phyloP scores from a whole-genome alignment of 1,140 invertebrate genomes.

The Cryptotermes secundus region DNA sequence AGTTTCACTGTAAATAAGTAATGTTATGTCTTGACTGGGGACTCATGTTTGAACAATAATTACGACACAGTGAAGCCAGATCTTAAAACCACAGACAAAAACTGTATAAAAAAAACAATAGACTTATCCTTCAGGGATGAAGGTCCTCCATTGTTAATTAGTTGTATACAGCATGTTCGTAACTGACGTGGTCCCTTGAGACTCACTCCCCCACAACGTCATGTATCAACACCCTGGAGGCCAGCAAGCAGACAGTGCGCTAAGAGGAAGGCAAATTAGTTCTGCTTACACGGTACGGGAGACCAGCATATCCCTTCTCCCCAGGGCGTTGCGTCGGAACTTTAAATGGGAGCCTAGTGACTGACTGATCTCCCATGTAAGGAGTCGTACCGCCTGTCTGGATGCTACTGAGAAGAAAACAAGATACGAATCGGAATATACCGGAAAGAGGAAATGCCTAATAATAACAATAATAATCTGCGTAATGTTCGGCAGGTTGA shows the following conservation, averaged over 20 bases:
- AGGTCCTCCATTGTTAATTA: constrained; percentile 5
- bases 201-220: neutral
- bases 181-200: neutral
- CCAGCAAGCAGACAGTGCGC: neutral
- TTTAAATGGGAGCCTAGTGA: too few relatives aligned
- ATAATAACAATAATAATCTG: neutral
- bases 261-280: neutral
- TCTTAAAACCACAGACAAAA: neutral
- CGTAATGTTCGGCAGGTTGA: too few relatives aligned
- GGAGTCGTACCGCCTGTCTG: too few relatives aligned
- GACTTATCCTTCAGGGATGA: neutral
- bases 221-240: neutral
- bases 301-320: neutral
- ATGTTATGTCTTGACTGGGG: neutral
- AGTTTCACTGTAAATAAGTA: neutral
- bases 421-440: too few relatives aligned
- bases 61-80: neutral
- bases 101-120: neutral
- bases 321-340: neutral
- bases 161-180: neutral
- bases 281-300: neutral
- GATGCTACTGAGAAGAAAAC: too few relatives aligned
- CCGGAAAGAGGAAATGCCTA: neutral
- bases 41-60: constrained; percentile 10
- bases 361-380: too few relatives aligned